Conservation (phyloP, 2,888 invertebrate species). For the Mimumesa dahlbomi region DNA sequence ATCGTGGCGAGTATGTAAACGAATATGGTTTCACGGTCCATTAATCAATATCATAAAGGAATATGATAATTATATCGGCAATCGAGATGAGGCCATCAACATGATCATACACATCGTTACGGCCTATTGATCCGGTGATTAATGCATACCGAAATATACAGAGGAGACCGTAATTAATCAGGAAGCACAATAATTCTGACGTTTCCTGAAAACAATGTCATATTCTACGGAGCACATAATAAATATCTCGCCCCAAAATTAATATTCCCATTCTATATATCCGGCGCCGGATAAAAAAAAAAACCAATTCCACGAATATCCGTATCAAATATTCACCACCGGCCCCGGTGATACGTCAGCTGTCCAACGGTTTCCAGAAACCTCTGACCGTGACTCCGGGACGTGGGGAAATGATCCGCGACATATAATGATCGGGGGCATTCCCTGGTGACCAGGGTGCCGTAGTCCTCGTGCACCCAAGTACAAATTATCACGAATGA, state of each 20-base stretch:
- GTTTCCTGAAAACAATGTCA: background rate
- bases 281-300: too few species aligned
- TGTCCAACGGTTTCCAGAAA: too few species aligned
- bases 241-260: too few species aligned
- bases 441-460: background rate
- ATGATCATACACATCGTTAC: slow-evolving; percentile 54
- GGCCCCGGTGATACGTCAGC: too few species aligned
- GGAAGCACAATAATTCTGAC: slow-evolving; percentile 29
- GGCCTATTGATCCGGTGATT: slow-evolving; percentile 52
- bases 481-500: slow-evolving; percentile 38
- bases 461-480: background rate
- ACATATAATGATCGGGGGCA: background rate
- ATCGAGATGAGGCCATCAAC: slow-evolving; percentile 48
- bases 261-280: too few species aligned
- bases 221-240: too few species aligned
- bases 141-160: slow-evolving; percentile 52
- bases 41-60: slow-evolving; percentile 56
- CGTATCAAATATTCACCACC: too few species aligned
- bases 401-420: too few species aligned
- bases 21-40: slow-evolving; percentile 37
- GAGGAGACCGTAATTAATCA: slow-evolving; percentile 52
- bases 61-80: slow-evolving; percentile 56
- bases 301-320: too few species aligned
- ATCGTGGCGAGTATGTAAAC: slow-evolving; percentile 24
- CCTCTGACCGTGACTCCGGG: too few species aligned